Percentiles rank a stretch among this genome's conserved stretches.
phyloP scores from a whole-genome alignment of 2,113 vertebrate species.

The Lipophrys pholis region DNA sequence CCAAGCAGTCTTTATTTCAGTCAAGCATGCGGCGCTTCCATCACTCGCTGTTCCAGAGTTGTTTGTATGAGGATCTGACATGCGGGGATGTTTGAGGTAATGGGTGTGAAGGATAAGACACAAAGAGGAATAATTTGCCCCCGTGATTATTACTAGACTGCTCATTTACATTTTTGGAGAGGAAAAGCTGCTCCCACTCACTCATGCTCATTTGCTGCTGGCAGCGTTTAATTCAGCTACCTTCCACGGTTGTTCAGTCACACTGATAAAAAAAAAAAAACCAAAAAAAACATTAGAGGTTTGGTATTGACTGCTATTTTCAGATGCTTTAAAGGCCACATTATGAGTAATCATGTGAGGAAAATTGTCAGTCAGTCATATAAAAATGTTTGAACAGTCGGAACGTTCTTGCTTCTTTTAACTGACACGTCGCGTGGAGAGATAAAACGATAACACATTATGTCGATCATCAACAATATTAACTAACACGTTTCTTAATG shows the following conservation, averaged over 20 bases:
- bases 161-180: background rate
- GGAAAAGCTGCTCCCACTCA: background rate
- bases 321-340: background rate
- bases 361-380: background rate
- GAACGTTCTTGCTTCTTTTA: too few relatives aligned
- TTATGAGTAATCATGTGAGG: background rate
- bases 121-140: too few relatives aligned
- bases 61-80: background rate
- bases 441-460: too few relatives aligned
- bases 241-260: background rate
- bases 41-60: background rate
- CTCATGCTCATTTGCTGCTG: background rate
- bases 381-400: background rate
- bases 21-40: background rate
- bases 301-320: background rate
- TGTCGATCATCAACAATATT: too few relatives aligned
- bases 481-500: too few relatives aligned
- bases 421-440: too few relatives aligned
- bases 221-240: background rate
- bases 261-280: background rate
- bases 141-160: background rate
- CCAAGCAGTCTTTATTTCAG: constrained; percentile 9
- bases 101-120: background rate
- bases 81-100: background rate
- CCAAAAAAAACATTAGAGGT: background rate